A percentile compares a stretch with the other conserved stretches of the same genome.
These are phyloP conservation scores for Nudaria mundana DNA, from an alignment of 2,888 invertebrate species.

Conservation along the genomic window DNA sequence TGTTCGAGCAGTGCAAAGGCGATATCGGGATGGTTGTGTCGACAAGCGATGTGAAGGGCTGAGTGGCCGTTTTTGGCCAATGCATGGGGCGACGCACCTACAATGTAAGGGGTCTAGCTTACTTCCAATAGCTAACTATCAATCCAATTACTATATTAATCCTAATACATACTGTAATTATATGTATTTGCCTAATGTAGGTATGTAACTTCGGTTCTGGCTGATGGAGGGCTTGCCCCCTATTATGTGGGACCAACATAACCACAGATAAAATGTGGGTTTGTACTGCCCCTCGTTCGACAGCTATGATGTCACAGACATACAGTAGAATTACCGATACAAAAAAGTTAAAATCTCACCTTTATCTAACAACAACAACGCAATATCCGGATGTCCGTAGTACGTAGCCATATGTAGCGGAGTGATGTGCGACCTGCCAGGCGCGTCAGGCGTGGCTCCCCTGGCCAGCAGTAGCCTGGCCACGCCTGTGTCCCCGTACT, in stretches of 20 bases:
- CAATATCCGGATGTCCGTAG: constrained; percentile 96
- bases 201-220: too few relatives aligned
- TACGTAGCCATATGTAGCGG: constrained; percentile 98
- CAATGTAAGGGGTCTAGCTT: constrained; percentile 39
- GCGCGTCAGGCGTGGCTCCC: constrained; percentile 92
- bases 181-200: too few relatives aligned
- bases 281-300: too few relatives aligned
- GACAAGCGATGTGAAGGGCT: constrained; percentile 98
- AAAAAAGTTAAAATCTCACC: too few relatives aligned
- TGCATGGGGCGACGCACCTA: constrained; percentile 93
- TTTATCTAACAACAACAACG: constrained; percentile 93
- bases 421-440: constrained; percentile 97
- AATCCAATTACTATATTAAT: too few relatives aligned
- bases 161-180: too few relatives aligned
- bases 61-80: constrained; percentile 99
- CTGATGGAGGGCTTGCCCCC: too few relatives aligned
- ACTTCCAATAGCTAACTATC: constrained; percentile 28
- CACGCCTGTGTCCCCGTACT: constrained; percentile 96
- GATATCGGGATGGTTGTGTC: constrained; percentile 98
- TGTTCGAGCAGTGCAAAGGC: constrained; percentile 96
- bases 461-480: constrained; percentile 92
- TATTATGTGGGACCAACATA: too few relatives aligned
- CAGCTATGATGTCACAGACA: too few relatives aligned
- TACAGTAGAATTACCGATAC: too few relatives aligned
- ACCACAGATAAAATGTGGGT: too few relatives aligned